These are phyloP conservation scores for Crossaster papposus DNA, from an alignment of 53 echinoderm and acorn worm species.

Conservation along the genomic window DNA sequence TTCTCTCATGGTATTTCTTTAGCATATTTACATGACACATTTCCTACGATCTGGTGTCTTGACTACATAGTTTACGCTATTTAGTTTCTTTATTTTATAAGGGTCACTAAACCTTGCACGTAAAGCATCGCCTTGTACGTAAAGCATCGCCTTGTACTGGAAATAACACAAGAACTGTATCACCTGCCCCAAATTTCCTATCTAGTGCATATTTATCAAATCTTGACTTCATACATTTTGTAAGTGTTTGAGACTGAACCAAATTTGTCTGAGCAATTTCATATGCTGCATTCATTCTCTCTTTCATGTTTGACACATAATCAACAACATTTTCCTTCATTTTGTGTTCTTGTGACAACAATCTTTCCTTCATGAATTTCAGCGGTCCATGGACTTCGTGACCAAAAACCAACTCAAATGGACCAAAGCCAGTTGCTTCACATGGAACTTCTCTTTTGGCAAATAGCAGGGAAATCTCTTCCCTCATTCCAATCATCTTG, in stretches of 20 bases:
- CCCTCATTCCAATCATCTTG: conserved; percentile 69
- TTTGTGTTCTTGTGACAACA: too few species aligned
- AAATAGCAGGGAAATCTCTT: conserved; percentile 67
- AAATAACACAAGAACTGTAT: conserved; percentile 63
- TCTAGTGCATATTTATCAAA: conserved; percentile 49
- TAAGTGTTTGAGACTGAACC: conserved; percentile 38
- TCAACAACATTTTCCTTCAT: conserved; percentile 64
- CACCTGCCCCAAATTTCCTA: conserved; percentile 58
- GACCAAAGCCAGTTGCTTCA: conserved; percentile 67
- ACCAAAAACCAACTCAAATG: conserved; percentile 75
- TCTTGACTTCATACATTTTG: conserved; percentile 64
- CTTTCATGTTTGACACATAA: conserved; percentile 66
- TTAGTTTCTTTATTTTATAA: conserved; percentile 56
- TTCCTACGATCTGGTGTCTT: conserved; percentile 64
- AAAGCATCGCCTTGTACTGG: conserved; percentile 57
- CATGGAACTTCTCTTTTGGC: conserved; percentile 56
- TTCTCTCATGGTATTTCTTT: too few species aligned
- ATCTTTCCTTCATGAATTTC: conserved; percentile 64
- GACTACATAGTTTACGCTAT: conserved; percentile 58
- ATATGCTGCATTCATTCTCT: conserved; percentile 48
- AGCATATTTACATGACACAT: conserved; percentile 76
- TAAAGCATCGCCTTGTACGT: too few species aligned
- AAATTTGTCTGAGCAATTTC: conserved; percentile 59
- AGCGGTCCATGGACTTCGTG: conserved; percentile 65
- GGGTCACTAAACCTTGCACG: conserved; percentile 62